Base-by-base conservation (phyloP, 2,888 invertebrate genomes). In the Clistopyga incitator region DNA sequence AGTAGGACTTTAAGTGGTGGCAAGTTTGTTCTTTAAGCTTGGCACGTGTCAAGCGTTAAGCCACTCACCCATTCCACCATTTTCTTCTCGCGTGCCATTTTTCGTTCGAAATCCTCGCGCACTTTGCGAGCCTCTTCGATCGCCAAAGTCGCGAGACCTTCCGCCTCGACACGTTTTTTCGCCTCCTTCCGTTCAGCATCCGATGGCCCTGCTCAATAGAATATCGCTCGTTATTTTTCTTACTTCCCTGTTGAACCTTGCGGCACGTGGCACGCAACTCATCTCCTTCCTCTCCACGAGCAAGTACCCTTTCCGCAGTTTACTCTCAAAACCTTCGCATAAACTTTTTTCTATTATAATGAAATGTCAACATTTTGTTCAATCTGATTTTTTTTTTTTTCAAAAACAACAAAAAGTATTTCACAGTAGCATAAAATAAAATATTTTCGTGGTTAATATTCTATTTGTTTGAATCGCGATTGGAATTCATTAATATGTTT, bases 91-190 rank as follows among this genome's bases (percentile, higher is more conserved):
- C 93, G 91, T 67, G 90, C 90, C 82, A 87, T 87, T 11, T 92
- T 89, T 81, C 87, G 88, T 81, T 90, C 84, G 80, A 92, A 90
- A 76, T 92, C 77, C 79, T 84, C 82, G 52, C 81, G 79, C 45
- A 71, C 88, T 81, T 87, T 88, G 11, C 84, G 68, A 80, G 90
- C 88, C 84, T 91, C 89, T 79, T 89, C 84, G 84, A 92, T 90
- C 79, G 91, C 79, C 84, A 90, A 89, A 29, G 88, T 87, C 85
- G 92, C 92, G 84, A 92, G 92, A 83, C 93, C 81, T 85, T 90
- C 88, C 65, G 82, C 87, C 64, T 89, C 87, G 29, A 70, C 75
- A 54, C 83, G 87, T 56, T 84, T 84, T 54, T 85, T 82, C 42
- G 72, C 75, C 38, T 87, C 85, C 79, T 85, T 88, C 23, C 88